Percentiles rank a stretch among this genome's conserved stretches.
phyloP scores from a whole-genome alignment of 2,113 vertebrate genomes.

The Toxotes chatareus region DNA sequence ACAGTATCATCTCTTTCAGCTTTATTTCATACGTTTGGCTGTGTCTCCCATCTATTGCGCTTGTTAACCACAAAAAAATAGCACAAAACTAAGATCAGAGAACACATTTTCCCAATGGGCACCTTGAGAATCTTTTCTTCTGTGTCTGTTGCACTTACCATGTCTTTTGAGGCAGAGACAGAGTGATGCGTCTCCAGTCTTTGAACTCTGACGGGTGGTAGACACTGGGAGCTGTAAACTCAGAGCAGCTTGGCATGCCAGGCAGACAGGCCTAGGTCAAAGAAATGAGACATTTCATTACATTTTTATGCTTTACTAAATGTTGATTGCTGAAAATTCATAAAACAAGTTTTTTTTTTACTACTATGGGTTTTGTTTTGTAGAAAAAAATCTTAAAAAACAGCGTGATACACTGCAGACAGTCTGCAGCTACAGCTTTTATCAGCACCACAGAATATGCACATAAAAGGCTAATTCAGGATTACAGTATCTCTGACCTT shows the following conservation, averaged over 20 bases:
- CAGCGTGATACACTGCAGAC: neutral
- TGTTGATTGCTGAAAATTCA: conserved; percentile 2
- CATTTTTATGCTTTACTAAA: neutral
- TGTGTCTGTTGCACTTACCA: conserved; percentile 85
- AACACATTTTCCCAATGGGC: conserved; percentile 4
- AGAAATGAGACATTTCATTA: conserved; percentile 15
- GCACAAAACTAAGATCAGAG: conserved; percentile 22
- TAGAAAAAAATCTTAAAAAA: conserved; percentile 30
- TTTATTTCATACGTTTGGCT: conserved; percentile 16
- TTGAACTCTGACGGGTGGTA: conserved; percentile 96
- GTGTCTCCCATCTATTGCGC: neutral
- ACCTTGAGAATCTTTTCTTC: conserved; percentile 22
- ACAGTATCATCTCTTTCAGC: neutral
- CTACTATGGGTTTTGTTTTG: neutral
- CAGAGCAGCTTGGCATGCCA: conserved; percentile 97
- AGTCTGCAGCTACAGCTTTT: neutral
- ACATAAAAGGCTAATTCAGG: conserved; percentile 35
- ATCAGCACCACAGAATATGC: conserved; percentile 6
- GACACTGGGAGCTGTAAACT: conserved; percentile 96
- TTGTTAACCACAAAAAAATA: conserved; percentile 3
- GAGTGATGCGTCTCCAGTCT: conserved; percentile 94
- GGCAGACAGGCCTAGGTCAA: conserved; percentile 94
- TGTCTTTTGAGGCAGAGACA: conserved; percentile 95
- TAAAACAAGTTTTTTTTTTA: neutral
- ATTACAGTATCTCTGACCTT: conserved; percentile 59